Base-by-base conservation (phyloP, 1,140 invertebrate species). In the Acromyrmex heyeri region DNA sequence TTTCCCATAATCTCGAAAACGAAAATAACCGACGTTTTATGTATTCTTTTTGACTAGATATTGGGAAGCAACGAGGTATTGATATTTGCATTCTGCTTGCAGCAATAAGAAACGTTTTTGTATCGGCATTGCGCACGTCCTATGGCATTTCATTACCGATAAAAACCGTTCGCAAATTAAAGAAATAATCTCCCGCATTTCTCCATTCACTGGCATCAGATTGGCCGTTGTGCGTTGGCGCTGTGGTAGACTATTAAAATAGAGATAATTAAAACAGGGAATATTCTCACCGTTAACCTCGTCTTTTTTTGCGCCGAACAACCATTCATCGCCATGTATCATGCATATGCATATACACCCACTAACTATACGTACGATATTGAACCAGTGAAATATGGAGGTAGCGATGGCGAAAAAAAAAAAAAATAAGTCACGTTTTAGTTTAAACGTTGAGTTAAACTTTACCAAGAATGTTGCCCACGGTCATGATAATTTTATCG, bases 281-380 rank as follows among this genome's bases (percentile, higher is more conserved):
- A 48, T 83, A 50, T 64, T 62, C 62, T 38, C 50, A 14, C 30
- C 55, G 69, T 18, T 73, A 73, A 73, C 24, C 34, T 14, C 48
- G 21, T 21, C 16, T 27, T 55, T 34, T 34, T 76, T 86, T 38
- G 57, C 34, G 3, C 27, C 14, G 61, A 86, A 34, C 82, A 62
- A 24, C 70, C 61, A 85, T 76, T 78, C 86, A 77, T 67, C 61
- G 75, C 61, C 30, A 69, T 53, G 55, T 82, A 87, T 82, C 86
- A 89, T 90, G 61, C 88, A 90, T 88, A 88, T 90, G 86, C 78
- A 88, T 90, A 65, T 14, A 18, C 38, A 59, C n/a, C 38, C 55
- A 44, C 24, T 61, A 85, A 88, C 79, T 30, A 16, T 70, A 59
- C 53, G 79, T 78, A 50, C 79, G 57, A 85, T 61, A 82, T 61